These are phyloP conservation scores for Atherinomorus stipes DNA, from an alignment of 2,113 vertebrate genomes.

Conservation along the genomic window DNA sequence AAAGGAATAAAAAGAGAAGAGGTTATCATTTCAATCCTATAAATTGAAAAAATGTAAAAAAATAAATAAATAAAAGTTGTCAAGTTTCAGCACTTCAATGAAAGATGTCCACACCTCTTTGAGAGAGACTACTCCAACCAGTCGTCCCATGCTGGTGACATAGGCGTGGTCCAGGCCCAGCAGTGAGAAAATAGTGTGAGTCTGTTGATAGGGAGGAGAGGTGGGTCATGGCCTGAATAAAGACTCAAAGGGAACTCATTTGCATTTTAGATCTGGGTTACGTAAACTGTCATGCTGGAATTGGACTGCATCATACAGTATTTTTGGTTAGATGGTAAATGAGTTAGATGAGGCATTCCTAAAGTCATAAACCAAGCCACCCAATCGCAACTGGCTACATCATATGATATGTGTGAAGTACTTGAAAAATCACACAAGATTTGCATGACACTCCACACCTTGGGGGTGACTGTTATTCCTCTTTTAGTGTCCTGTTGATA, in stretches of 20 bases:
- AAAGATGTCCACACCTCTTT: conserved; percentile 88
- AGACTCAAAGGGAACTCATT: conserved; percentile 15
- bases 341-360: neutral
- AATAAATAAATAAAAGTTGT: neutral
- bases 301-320: neutral
- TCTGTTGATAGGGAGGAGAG: conserved; percentile 80
- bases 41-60: neutral
- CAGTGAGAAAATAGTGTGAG: conserved; percentile 97
- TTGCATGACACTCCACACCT: neutral
- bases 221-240: conserved; percentile 40
- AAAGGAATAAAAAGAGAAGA: neutral
- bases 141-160: conserved; percentile 95
- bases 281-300: conserved; percentile 1
- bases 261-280: conserved; percentile 36
- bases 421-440: neutral
- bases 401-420: neutral
- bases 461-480: neutral
- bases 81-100: neutral
- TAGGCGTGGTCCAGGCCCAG: conserved; percentile 97
- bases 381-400: neutral
- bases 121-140: conserved; percentile 95
- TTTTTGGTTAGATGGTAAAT: conserved; percentile 18
- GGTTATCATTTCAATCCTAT: neutral
- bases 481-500: neutral
- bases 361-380: neutral